A percentile compares a stretch with the other conserved stretches of the same genome.
Evolutionary conservation across 2,888 invertebrate species (phyloP).

Genomic region (Philonicus albiceps): DNA sequence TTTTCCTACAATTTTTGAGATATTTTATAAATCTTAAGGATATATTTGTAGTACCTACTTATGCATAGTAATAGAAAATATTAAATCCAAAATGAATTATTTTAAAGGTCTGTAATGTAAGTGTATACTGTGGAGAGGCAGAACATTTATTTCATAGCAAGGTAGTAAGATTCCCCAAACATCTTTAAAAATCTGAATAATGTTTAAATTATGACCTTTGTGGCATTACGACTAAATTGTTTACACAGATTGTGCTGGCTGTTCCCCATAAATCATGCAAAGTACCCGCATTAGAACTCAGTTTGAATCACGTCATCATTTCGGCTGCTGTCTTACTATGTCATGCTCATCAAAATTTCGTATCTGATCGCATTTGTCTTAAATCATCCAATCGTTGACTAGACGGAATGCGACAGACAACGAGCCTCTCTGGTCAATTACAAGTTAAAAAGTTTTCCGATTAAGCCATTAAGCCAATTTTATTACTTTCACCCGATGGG

Average conservation of each 20-base stretch:
- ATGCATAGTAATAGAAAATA: no score
- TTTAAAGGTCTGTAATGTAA: no score
- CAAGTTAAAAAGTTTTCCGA: not conserved
- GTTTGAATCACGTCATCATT: not conserved
- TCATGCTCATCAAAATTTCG: not conserved
- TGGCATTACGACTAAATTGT: not conserved
- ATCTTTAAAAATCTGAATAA: not conserved
- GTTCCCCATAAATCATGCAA: not conserved
- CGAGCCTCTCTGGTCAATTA: not conserved
- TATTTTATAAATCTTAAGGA: no score
- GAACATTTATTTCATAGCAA: not conserved
- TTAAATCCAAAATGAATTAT: no score
- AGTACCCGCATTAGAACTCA: not conserved
- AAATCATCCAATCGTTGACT: not conserved
- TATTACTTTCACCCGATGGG: not conserved
- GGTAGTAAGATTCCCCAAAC: not conserved
- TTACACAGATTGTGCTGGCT: not conserved
- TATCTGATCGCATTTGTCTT: not conserved
- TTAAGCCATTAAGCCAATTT: not conserved
- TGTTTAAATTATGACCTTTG: not conserved
- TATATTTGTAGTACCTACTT: no score
- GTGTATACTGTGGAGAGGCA: no score
- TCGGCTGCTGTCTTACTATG: not conserved
- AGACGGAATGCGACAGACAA: not conserved
- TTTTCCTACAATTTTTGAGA: no score